Percentiles rank a stretch among this genome's conserved stretches.
phyloP scores from a whole-genome alignment of 2,888 invertebrate species.

The Epirrita christyi region DNA sequence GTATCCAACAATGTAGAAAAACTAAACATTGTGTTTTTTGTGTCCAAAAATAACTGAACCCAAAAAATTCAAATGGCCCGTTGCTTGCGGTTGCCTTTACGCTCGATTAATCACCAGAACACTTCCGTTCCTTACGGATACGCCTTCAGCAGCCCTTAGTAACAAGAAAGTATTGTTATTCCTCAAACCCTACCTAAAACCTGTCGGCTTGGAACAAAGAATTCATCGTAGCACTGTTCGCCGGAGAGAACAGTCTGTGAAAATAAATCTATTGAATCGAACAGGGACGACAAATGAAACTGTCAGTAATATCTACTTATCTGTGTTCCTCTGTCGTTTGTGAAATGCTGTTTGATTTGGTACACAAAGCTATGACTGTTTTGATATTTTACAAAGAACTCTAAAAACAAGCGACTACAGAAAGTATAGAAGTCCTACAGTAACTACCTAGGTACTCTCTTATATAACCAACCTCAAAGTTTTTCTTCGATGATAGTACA shows the following conservation, averaged over 20 bases:
- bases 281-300: constrained; percentile 14
- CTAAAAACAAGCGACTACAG: no score
- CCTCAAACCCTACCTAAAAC: constrained; percentile 29
- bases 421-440: no score
- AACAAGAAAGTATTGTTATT: constrained; percentile 31
- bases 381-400: no score
- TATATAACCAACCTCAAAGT: no score
- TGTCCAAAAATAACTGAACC: constrained; percentile 17
- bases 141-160: constrained; percentile 14
- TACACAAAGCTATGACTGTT: background rate
- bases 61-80: constrained; percentile 22
- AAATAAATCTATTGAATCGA: constrained; percentile 24
- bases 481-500: no score
- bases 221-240: constrained; percentile 22
- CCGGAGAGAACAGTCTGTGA: constrained; percentile 17
- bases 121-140: constrained; percentile 28
- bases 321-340: constrained; percentile 11
- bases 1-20: constrained; percentile 2
- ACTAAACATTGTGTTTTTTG: constrained; percentile 1
- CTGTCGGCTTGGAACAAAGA: constrained; percentile 33
- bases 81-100: constrained; percentile 26
- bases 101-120: constrained; percentile 35
- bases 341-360: background rate
- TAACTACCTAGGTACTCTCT: no score
- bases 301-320: constrained; percentile 7